Percentiles rank a stretch among this genome's conserved stretches.
phyloP scores from a whole-genome alignment of 2,888 invertebrate genomes.

The Heliconius erato region DNA sequence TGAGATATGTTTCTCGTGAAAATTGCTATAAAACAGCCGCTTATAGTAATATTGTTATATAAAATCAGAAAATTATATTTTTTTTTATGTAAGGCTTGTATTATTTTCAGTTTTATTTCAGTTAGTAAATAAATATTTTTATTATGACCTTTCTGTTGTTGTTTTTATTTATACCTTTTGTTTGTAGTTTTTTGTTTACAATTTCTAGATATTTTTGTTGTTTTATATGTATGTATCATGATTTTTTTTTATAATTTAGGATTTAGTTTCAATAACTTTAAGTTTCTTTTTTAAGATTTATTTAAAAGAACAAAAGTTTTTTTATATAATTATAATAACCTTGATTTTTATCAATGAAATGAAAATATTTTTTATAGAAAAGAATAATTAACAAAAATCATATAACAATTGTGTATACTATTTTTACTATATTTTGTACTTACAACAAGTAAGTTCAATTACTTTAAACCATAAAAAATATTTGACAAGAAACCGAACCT shows the following conservation, averaged over 20 bases:
- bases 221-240: neutral
- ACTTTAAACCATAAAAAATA: too few relatives aligned
- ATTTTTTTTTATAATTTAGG: neutral
- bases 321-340: too few relatives aligned
- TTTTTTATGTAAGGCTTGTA: slow-evolving; percentile 55
- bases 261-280: neutral
- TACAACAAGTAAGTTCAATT: too few relatives aligned
- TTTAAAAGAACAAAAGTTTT: neutral
- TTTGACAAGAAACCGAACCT: too few relatives aligned
- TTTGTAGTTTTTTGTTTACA: slow-evolving; percentile 36
- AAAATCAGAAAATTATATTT: neutral
- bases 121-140: slow-evolving; percentile 58
- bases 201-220: neutral
- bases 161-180: slow-evolving; percentile 41
- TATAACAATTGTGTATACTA: too few relatives aligned
- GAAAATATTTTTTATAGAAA: too few relatives aligned
- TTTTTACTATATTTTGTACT: too few relatives aligned
- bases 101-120: slow-evolving; percentile 64
- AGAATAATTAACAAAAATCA: too few relatives aligned
- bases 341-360: too few relatives aligned
- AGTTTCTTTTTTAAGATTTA: neutral
- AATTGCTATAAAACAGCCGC: slow-evolving; percentile 5
- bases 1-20: neutral
- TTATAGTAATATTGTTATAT: neutral
- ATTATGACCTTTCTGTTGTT: slow-evolving; percentile 42